These are phyloP conservation scores for Salvator merianae DNA, from an alignment of 2,113 vertebrate genomes.

Conservation along the genomic window DNA sequence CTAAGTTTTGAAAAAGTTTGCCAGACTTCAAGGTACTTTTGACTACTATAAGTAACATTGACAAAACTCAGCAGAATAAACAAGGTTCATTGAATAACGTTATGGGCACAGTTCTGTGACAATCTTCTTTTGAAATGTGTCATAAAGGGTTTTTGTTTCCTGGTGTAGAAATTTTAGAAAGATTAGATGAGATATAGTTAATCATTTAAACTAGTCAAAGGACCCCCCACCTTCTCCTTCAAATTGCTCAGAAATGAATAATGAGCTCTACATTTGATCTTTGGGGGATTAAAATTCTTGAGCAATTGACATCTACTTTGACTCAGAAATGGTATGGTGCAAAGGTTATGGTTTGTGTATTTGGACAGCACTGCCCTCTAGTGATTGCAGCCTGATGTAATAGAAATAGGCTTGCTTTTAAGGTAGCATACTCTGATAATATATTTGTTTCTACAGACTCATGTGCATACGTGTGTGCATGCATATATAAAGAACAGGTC, in stretches of 20 bases:
- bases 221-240: slow-evolving; percentile 41
- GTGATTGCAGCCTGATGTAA: background rate
- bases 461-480: no score
- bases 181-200: slow-evolving; percentile 56
- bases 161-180: slow-evolving; percentile 4
- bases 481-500: background rate
- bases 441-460: no score
- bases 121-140: slow-evolving; percentile 54
- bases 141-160: background rate
- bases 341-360: background rate
- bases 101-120: slow-evolving; percentile 30
- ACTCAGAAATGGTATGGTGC: slow-evolving; percentile 27
- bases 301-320: slow-evolving; percentile 38
- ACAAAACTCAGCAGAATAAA: no score
- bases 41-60: no score
- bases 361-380: background rate
- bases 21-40: no score
- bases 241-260: slow-evolving; percentile 17
- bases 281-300: slow-evolving; percentile 36
- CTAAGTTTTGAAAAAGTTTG: no score
- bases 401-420: no score
- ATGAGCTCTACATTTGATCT: slow-evolving; percentile 52
- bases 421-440: no score
- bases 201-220: slow-evolving; percentile 48
- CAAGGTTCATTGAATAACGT: background rate